These are phyloP conservation scores for Harpia harpyja DNA, from an alignment of 2,797 vertebrate genomes.

Conservation along the genomic window DNA sequence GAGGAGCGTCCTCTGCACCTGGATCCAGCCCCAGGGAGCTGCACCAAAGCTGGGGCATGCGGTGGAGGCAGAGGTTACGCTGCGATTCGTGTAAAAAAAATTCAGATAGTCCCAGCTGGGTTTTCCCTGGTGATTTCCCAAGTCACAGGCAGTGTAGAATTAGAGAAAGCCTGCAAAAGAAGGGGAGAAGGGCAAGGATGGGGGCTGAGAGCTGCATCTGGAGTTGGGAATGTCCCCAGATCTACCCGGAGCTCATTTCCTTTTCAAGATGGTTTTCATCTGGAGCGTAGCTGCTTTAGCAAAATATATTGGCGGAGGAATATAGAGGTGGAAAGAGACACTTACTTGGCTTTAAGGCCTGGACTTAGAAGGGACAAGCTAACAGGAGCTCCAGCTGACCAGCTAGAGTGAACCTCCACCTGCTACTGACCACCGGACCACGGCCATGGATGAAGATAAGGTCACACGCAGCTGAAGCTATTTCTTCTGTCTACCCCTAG, in stretches of 20 bases:
- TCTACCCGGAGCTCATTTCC: fast-evolving
- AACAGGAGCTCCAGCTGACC: neutral
- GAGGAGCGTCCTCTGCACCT: neutral
- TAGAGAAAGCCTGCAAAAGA: neutral
- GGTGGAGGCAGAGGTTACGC: neutral
- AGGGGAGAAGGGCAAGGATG: neutral
- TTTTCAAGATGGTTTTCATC: neutral
- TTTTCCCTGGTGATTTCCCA: neutral
- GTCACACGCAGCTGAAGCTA: fast-evolving
- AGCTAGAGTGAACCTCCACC: neutral
- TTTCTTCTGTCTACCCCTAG: neutral
- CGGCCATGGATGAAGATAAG: neutral
- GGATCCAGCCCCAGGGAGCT: neutral
- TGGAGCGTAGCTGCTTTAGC: neutral
- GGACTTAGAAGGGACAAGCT: neutral
- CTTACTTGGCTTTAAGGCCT: neutral
- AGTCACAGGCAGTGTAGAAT: fast-evolving
- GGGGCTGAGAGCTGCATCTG: neutral
- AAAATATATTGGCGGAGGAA: neutral
- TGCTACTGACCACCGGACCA: neutral
- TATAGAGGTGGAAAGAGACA: neutral
- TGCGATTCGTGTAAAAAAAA: neutral
- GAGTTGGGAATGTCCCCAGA: neutral
- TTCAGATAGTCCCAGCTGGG: neutral
- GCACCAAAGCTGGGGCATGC: fast-evolving